Base-by-base conservation (phyloP, 2,888 invertebrate species). In the Coremacera marginata region DNA sequence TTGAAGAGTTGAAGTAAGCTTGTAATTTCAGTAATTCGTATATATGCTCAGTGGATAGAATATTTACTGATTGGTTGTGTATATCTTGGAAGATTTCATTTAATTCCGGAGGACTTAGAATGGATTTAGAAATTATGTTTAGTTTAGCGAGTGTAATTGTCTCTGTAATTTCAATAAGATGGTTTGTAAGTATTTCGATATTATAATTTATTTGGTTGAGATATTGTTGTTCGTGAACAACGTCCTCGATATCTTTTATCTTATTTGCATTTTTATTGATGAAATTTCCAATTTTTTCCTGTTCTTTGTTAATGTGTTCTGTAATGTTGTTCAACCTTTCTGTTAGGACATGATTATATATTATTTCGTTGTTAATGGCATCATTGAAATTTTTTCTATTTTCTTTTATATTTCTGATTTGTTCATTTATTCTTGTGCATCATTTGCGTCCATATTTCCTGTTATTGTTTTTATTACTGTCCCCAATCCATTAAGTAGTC, bases 121-220 rank as follows among this genome's bases (percentile, higher is more conserved):
- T 78, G 27, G 76, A 67, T 73, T 79, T 79, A 3, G 79, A 72
- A 8, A 79, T 80, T 62, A 81, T 76, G 44, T 81, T 81, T 62
- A 81, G 34, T 77, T 75, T 77, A n/a, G 77, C 75, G 3, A 81
- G 68, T 14, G 79, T 51, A 11, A 81, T 52, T 14, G 79, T 75
- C 67, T 79, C 80, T 14, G 78, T 77, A 68, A 80, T 79, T 25
- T 79, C 55, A 7, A 71, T 55, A 67, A 79, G 19, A 60, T 79
- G 76, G 9, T 34, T 73, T 22, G 16, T 57, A 60, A 79, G 52
- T n/a, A 80, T 27, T 37, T 79, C 80, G 31, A 81, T 79, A 34
- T 79, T 79, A 51, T 75, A 75, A 62, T 78, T 31, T 31, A 31
- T 31, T 31, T 31, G 31, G 31, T 31, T 31, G 31, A 31, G 31